A percentile compares a stretch with the other conserved stretches of the same genome.
phyloP scores from a whole-genome alignment of 1,140 invertebrate species.

The Ceratosolen solmsi region DNA sequence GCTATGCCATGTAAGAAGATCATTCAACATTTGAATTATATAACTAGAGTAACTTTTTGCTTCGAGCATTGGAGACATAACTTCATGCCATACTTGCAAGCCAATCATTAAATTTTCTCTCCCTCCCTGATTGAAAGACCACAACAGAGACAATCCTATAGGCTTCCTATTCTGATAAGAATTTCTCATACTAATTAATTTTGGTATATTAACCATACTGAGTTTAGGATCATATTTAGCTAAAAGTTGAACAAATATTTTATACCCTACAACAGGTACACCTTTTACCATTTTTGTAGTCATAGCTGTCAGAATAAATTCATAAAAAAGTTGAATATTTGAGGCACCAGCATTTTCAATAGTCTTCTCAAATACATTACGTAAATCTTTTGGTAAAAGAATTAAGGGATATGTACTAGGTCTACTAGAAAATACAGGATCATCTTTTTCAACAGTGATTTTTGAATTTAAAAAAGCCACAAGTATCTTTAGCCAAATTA shows the following conservation, averaged over 20 bases:
- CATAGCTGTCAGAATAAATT: slow-evolving; percentile 78
- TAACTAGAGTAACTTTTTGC: slow-evolving; percentile 82
- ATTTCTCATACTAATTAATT: slow-evolving; percentile 78
- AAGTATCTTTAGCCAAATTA: slow-evolving; percentile 79
- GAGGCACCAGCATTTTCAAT: slow-evolving; percentile 75
- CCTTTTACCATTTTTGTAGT: slow-evolving; percentile 80
- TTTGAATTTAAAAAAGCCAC: slow-evolving; percentile 78
- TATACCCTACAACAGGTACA: slow-evolving; percentile 78
- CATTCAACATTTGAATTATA: slow-evolving; percentile 80
- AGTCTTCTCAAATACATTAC: slow-evolving; percentile 73
- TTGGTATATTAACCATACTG: slow-evolving; percentile 76
- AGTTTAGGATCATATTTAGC: slow-evolving; percentile 79
- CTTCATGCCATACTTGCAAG: slow-evolving; percentile 86
- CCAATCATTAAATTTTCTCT: slow-evolving; percentile 79
- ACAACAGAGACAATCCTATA: slow-evolving; percentile 84
- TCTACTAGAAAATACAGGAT: slow-evolving; percentile 75
- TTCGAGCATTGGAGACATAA: slow-evolving; percentile 85
- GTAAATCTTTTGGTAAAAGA: slow-evolving; percentile 74
- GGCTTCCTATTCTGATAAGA: slow-evolving; percentile 86
- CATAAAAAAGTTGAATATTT: slow-evolving; percentile 78
- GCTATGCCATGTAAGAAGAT: slow-evolving; percentile 71
- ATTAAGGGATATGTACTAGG: slow-evolving; percentile 74
- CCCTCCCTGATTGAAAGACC: slow-evolving; percentile 86
- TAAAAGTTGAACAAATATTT: slow-evolving; percentile 81
- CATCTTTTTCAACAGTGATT: slow-evolving; percentile 77